These are phyloP conservation scores for Agrilus mali DNA, from an alignment of 2,888 invertebrate species.

Conservation along the genomic window DNA sequence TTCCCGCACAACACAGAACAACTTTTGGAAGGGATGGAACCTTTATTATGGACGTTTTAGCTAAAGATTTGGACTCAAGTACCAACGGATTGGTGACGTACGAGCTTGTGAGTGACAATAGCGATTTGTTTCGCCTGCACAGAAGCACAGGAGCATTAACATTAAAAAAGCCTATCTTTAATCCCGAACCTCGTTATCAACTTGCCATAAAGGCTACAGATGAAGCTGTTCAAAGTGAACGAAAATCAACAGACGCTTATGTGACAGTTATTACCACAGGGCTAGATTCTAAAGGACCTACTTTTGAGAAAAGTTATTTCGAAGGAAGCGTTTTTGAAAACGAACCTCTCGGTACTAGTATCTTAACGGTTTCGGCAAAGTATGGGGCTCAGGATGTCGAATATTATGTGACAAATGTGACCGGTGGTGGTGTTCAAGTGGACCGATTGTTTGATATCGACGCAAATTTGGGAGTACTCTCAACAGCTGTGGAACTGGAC, in stretches of 20 bases:
- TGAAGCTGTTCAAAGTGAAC: slow-evolving; percentile 79
- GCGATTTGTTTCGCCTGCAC: slow-evolving; percentile 68
- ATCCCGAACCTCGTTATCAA: slow-evolving; percentile 63
- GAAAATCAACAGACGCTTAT: slow-evolving; percentile 77
- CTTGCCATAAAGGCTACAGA: slow-evolving; percentile 81
- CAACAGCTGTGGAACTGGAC: slow-evolving; percentile 72
- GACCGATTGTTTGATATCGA: slow-evolving; percentile 88
- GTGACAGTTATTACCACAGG: slow-evolving; percentile 67
- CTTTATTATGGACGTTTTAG: slow-evolving; percentile 66
- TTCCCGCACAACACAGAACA: slow-evolving; percentile 44
- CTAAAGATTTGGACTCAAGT: slow-evolving; percentile 80
- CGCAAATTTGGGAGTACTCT: slow-evolving; percentile 74
- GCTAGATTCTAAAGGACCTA: slow-evolving; percentile 40
- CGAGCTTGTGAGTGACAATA: slow-evolving; percentile 67
- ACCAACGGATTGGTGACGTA: slow-evolving; percentile 88
- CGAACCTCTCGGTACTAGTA: slow-evolving; percentile 74
- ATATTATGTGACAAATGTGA: slow-evolving; percentile 84
- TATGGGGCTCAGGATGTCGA: slow-evolving; percentile 58
- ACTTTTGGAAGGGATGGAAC: slow-evolving; percentile 44
- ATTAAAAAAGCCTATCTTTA: slow-evolving; percentile 45
- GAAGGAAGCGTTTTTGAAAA: slow-evolving; percentile 79
- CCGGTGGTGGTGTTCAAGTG: slow-evolving; percentile 60
- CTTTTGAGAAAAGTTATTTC: slow-evolving; percentile 51
- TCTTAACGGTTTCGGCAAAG: slow-evolving; percentile 67
- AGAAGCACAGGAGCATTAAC: slow-evolving; percentile 66